Evolutionary conservation across 2,888 invertebrate species (phyloP), one percentile per base, ranked within the genome.

Genomic region (Drepana falcataria): DNA sequence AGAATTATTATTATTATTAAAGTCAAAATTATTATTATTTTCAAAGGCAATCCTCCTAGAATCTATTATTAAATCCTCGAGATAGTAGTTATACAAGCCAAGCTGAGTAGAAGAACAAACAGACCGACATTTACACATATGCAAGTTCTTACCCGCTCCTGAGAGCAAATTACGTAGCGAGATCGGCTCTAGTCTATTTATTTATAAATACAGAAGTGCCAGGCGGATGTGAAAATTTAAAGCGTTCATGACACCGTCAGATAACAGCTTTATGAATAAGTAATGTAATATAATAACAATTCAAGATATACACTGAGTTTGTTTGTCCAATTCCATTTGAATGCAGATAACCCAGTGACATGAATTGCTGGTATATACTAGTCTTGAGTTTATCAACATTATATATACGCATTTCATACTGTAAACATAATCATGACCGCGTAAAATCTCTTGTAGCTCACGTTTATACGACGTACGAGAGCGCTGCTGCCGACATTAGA

Each of bases 341-440:
- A 60, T 51, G 55, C 48, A 53, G 73, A 74, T 74, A 74, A 73
- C 68, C 69, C 55, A 55, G 5, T 66, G 68, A 66, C 68, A 65
- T 63, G 56, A 59, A 61, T 60, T 49, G 63, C 63, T 57, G 61
- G 64, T 63, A 57, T 59, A 63, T 59, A 62, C 64, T 62, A 57
- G 65, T 68, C 57, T 61, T 51, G 53, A 48, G 49, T 54, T 57
- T 40, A 55, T 67, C 67, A 55, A 49, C n/a, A 54, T 61, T 2
- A 44, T 52, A 35, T 53, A 48, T 6, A 37, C 21, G 48, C 48
- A 40, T 48, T 53, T 33, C 35, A 53, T 48, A 53, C 34, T 34
- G 47, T 47, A 52, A 53, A 48, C 35, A 40, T 48, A 53, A 47
- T 48, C 21, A 47, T 37, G 48, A 53, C 51, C 40, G 53, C 48